These are phyloP conservation scores for Sebastes matsubarae DNA, from an alignment of 2,797 vertebrate genomes.

Conservation along the genomic window DNA sequence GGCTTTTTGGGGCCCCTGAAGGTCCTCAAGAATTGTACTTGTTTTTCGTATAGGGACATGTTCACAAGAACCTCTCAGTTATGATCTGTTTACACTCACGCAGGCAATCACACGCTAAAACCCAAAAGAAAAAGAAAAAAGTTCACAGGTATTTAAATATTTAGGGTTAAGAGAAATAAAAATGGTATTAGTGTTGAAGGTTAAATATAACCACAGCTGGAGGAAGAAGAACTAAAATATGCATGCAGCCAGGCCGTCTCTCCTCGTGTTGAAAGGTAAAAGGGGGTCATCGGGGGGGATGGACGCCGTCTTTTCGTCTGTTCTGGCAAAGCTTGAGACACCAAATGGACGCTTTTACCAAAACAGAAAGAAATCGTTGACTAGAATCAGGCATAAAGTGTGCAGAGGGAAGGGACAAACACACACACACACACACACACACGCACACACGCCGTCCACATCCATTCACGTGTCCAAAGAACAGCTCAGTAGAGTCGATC, in stretches of 20 bases:
- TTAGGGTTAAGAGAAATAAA: slow-evolving; percentile 75
- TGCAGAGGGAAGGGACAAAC: slow-evolving; percentile 10
- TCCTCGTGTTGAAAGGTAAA: slow-evolving; percentile 55
- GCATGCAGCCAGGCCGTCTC: slow-evolving; percentile 63
- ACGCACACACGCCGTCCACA: neutral
- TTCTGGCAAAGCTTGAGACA: slow-evolving; percentile 44
- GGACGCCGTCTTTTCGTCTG: slow-evolving; percentile 25
- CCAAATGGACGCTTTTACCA: slow-evolving; percentile 33
- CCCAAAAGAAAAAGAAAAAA: slow-evolving; percentile 54
- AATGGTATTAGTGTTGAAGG: slow-evolving; percentile 74
- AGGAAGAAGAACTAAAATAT: slow-evolving; percentile 73
- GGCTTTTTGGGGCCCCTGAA: neutral
- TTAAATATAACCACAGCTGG: slow-evolving; percentile 71
- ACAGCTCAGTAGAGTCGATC: slow-evolving; percentile 50
- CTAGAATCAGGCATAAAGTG: slow-evolving; percentile 14
- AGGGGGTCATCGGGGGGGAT: slow-evolving; percentile 26
- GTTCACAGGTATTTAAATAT: slow-evolving; percentile 82
- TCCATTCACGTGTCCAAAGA: slow-evolving; percentile 59
- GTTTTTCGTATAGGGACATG: slow-evolving; percentile 26
- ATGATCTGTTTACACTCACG: slow-evolving; percentile 22
- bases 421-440: neutral
- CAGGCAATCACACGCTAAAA: slow-evolving; percentile 48
- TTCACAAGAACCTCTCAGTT: slow-evolving; percentile 44
- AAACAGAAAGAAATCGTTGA: slow-evolving; percentile 24
- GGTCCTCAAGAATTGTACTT: slow-evolving; percentile 28